Percentiles rank a stretch among this genome's conserved stretches.
Evolutionary conservation across 2,113 vertebrate genomes (phyloP).

Genomic region (Podarcis raffonei): DNA sequence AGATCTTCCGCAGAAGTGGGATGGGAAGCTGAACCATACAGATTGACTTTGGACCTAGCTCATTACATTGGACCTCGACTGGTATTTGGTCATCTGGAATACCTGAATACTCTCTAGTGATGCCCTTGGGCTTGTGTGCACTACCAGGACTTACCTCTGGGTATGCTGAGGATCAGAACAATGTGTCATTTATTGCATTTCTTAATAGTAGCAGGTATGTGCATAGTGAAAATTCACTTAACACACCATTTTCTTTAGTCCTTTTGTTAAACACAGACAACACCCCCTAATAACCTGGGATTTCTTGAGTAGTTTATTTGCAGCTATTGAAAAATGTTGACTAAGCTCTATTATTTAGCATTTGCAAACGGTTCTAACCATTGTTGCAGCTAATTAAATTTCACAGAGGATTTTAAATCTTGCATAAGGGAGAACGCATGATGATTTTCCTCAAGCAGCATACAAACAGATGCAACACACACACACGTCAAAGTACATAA

Average conservation of each 20-base stretch:
- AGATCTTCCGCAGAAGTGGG: too few relatives aligned
- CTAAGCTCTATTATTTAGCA: background rate
- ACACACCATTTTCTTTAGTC: background rate
- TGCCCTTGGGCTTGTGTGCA: too few relatives aligned
- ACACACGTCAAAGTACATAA: rapidly evolving
- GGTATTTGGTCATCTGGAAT: too few relatives aligned
- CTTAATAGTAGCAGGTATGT: background rate
- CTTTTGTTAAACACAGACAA: background rate
- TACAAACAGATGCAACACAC: too few relatives aligned
- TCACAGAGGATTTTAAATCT: background rate
- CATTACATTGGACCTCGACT: too few relatives aligned
- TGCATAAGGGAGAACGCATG: background rate
- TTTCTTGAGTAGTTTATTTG: background rate
- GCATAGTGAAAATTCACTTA: background rate
- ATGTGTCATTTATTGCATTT: background rate
- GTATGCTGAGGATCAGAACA: background rate
- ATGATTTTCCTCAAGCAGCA: slow-evolving; percentile 12
- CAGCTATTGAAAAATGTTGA: slow-evolving; percentile 15
- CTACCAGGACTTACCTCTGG: too few relatives aligned
- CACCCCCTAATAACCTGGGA: background rate
- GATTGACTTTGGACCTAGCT: too few relatives aligned
- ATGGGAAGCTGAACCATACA: too few relatives aligned
- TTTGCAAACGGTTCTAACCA: background rate
- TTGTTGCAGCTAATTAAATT: slow-evolving; percentile 11
- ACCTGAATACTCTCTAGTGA: too few relatives aligned